Conservation (phyloP, 2,113 vertebrate species). For the Procavia capensis region DNA sequence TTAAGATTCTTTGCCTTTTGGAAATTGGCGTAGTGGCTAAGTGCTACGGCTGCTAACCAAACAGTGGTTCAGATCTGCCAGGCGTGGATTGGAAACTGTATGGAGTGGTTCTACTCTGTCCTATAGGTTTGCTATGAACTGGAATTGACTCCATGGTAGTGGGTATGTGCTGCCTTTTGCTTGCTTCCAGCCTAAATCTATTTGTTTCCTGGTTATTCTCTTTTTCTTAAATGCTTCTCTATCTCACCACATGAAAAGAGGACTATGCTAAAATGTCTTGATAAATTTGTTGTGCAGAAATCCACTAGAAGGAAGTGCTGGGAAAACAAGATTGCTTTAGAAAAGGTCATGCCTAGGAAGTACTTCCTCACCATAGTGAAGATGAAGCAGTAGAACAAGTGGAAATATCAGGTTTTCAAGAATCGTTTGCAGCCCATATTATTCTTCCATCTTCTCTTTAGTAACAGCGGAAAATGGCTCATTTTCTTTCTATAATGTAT, state of each 20-base stretch:
- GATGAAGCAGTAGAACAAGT: conserved; percentile 87
- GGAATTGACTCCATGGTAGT: too few species aligned
- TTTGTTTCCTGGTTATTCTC: conserved; percentile 85
- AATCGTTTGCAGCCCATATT: conserved; percentile 79
- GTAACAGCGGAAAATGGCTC: conserved; percentile 78
- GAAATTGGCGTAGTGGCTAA: too few species aligned
- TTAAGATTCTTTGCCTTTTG: conserved; percentile 78
- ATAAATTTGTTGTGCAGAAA: conserved; percentile 86
- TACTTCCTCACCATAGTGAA: conserved; percentile 84
- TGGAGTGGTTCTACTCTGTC: too few species aligned
- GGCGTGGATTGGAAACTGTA: too few species aligned
- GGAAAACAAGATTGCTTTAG: conserved; percentile 87
- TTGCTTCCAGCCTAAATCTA: conserved; percentile 75
- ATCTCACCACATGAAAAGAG: conserved; percentile 86
- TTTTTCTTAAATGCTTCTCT: conserved; percentile 86
- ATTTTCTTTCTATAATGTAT: conserved; percentile 69
- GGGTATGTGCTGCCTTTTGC: too few species aligned
- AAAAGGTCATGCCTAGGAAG: conserved; percentile 82
- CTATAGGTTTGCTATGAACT: too few species aligned
- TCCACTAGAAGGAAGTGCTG: conserved; percentile 82
- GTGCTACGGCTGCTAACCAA: too few species aligned
- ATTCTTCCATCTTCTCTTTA: conserved; percentile 83
- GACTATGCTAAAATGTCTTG: conserved; percentile 82
- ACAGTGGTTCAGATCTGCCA: too few species aligned
- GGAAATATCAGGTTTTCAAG: conserved; percentile 87